Evolutionary conservation across 2,888 invertebrate genomes (phyloP), one percentile per base, ranked within the genome.

Genomic region (Helleia helle): DNA sequence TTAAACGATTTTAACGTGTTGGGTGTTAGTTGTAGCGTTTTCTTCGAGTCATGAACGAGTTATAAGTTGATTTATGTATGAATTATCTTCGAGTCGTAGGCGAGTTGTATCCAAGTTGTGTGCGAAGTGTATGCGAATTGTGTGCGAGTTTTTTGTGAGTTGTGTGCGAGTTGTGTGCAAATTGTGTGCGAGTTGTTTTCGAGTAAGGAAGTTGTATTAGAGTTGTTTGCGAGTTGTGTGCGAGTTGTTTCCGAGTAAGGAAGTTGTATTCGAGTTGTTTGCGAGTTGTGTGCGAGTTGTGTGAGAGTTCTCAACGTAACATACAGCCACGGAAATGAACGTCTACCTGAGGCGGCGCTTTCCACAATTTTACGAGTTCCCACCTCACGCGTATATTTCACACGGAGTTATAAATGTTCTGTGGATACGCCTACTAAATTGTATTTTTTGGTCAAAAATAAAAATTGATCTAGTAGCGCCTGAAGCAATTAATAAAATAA

Each of bases 311-410:
- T 55, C 47, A 49, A 46, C 52, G 54, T 56, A 58, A 58, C 41
- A 50, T 52, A 59, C 60, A 48, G 51, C 43, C 38, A 44, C 39
- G 38, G 49, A 56, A 55, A 61, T 62, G 62, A 58, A 57, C 51
- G 60, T 49, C 52, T 47, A 58, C 55, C 55, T 55, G 56, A 48
- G 50, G 42, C 38, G 34, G 44, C 46, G 43, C 39, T 49, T 50
- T 46, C 47, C 44, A 53, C 54, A 52, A 55, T 54, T 55, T 50
- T 47, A 52, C 51, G 49, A 52, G 50, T 50, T 49, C 45, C 47
- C 38, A 52, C 54, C 48, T 36, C 39, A 42, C 27, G 39, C 42
- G 42, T 50, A 44, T 44, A 46, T 49, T 49, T 37, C 30, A 37
- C 48, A 34, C 8, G 1, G 11, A 36, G 18, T 13, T 29, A 11